A percentile compares a stretch with the other conserved stretches of the same genome.
phyloP scores from a whole-genome alignment of 2,888 invertebrate species.

The Beris chalybata region DNA sequence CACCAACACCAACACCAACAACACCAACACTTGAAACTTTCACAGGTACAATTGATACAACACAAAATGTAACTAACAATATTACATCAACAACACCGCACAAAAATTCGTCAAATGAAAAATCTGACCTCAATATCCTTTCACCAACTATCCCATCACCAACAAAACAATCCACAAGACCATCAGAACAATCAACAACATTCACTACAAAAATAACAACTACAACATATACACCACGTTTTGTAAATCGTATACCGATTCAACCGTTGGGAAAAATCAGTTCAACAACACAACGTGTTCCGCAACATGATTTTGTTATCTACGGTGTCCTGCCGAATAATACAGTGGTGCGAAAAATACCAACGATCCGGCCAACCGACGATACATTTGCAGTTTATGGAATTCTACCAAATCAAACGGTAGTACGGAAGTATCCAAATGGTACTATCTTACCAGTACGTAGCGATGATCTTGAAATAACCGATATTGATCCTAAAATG shows the following conservation, averaged over 20 bases:
- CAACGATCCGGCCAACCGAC: conserved; percentile 62
- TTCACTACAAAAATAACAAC: conserved; percentile 23
- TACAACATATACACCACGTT: conserved; percentile 40
- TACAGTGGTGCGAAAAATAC: conserved; percentile 74
- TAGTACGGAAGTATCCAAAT: conserved; percentile 78
- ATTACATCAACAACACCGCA: conserved; percentile 16
- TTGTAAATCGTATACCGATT: conserved; percentile 41
- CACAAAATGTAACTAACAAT: conserved; percentile 31
- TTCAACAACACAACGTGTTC: conserved; percentile 35
- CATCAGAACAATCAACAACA: conserved; percentile 24
- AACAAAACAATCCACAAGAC: conserved; percentile 27
- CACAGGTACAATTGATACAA: conserved; percentile 32
- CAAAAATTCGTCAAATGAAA: conserved; percentile 17
- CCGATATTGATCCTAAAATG: conserved; percentile 64
- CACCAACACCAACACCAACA: conserved; percentile 29
- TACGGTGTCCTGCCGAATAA: conserved; percentile 79
- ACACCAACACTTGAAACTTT: conserved; percentile 36
- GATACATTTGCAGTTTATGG: conserved; percentile 68
- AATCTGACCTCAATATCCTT: conserved; percentile 10
- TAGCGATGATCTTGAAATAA: conserved; percentile 61
- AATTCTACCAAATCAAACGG: conserved; percentile 76
- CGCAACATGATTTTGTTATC: conserved; percentile 67
- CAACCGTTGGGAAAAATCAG: conserved; percentile 39
- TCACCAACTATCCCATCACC: conserved; percentile 33
- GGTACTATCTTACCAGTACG: conserved; percentile 74